Evolutionary conservation across 2,888 invertebrate genomes (phyloP).

Genomic region (Achlya flavicornis): DNA sequence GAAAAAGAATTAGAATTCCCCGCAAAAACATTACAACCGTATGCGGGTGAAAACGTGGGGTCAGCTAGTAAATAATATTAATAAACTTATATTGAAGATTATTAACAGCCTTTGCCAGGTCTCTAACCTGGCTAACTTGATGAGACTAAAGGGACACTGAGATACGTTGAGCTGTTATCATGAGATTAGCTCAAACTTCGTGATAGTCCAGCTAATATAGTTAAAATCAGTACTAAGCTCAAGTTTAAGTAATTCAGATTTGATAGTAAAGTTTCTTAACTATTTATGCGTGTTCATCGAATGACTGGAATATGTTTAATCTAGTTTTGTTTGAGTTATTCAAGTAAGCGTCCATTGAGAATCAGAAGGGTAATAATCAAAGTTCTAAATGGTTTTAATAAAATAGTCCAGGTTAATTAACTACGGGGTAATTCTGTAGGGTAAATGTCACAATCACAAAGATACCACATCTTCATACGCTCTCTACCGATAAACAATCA

Average conservation of each 20-base stretch:
- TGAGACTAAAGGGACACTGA: neutral
- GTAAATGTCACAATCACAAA: too few relatives aligned
- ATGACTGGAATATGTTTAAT: neutral
- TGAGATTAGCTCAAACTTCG: slow-evolving; percentile 29
- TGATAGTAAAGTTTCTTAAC: slow-evolving; percentile 5
- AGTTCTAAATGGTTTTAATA: neutral
- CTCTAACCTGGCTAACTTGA: neutral
- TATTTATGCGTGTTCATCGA: neutral
- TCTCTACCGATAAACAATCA: too few relatives aligned
- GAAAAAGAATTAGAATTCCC: too few relatives aligned
- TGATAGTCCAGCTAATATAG: slow-evolving; percentile 23
- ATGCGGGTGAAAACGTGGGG: too few relatives aligned
- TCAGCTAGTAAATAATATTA: too few relatives aligned
- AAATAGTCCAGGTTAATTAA: too few relatives aligned
- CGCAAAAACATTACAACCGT: too few relatives aligned
- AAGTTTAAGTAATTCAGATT: neutral
- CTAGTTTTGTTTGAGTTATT: slow-evolving; percentile 11
- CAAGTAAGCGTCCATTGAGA: neutral
- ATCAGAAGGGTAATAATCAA: neutral
- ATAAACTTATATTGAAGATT: neutral
- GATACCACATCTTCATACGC: too few relatives aligned
- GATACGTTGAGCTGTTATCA: slow-evolving; percentile 15
- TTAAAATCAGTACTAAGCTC: slow-evolving; percentile 24
- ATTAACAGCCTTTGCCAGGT: neutral
- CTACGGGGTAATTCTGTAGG: too few relatives aligned